Evolutionary conservation across 53 echinoderm and acorn worm genomes (phyloP), one percentile per base, ranked within the genome.

Genomic region (Echinometra lucunter): DNA sequence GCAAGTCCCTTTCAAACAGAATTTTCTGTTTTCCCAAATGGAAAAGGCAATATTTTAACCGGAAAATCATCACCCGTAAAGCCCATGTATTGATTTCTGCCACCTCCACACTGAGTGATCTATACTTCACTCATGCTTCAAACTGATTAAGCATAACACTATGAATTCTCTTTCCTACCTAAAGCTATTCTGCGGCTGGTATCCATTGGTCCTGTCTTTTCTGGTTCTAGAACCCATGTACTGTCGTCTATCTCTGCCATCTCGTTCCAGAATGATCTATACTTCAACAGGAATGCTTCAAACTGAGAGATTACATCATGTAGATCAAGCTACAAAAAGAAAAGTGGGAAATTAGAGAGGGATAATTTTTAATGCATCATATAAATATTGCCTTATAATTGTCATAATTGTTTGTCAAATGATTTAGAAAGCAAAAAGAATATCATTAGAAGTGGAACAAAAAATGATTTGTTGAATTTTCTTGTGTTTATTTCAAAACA

Each of bases 211-310:
- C 94, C 90, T 35, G 99, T 97, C 74, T 95, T 97, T 72, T 99
- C 98, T 83, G 99, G 99, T 78, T 99, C 99, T 13, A 99, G 95
- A 15, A 99, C 96, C 91, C 97, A 96, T 44, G 98, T 97, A 89
- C 95, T 95, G 23, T 88, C 66, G 67, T 99, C 99, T 89, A 99
- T 97, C 88, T 99, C 98, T 37, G 96, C 95, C 95, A 99, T 88
- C 67, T 93, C 95, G 35, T 96, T 87, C 97, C 97, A 99, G 95
- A 99, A 98, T 40, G 94, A 95, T 49, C 95, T 91, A 94, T 96
- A 97, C 82, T 95, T 95, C 38, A 82, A 81, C 18, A 97, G 60
- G 55, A 74, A 94, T 53, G 82, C 67, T 40, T 97, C 94, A 95
- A 99, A 99, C 94, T 99, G 97, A 4, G 89, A 25, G 35, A 97